Conservation (phyloP, 2,888 invertebrate genomes). For the Caenorhabditis becei region DNA sequence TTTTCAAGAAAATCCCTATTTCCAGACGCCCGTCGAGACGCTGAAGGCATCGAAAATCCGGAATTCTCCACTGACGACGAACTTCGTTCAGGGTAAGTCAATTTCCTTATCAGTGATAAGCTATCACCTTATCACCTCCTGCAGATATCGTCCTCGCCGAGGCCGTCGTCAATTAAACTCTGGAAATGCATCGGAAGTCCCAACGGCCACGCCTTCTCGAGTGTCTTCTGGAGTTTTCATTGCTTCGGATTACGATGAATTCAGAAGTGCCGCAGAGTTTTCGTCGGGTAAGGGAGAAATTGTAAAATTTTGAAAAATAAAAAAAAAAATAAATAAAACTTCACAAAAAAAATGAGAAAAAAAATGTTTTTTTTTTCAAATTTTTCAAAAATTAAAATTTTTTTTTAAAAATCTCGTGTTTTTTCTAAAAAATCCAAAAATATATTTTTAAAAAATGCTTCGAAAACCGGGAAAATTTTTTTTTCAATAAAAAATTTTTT, state of each 20-base stretch:
- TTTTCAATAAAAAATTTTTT: too few species aligned
- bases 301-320: too few species aligned
- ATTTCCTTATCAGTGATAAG: neutral
- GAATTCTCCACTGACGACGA: constrained; percentile 57
- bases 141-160: constrained; percentile 28
- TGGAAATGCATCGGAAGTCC: constrained; percentile 15
- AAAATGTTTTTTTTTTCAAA: too few species aligned
- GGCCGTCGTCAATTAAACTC: constrained; percentile 31
- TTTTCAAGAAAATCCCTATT: too few species aligned
- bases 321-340: too few species aligned
- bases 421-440: too few species aligned
- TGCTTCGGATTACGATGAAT: constrained; percentile 66
- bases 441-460: too few species aligned
- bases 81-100: constrained; percentile 10
- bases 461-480: too few species aligned
- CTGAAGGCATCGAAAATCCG: constrained; percentile 35
- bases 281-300: constrained; percentile 63
- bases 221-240: constrained; percentile 45
- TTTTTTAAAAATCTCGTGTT: too few species aligned
- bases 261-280: constrained; percentile 64
- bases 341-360: too few species aligned
- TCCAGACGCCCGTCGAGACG: constrained; percentile 47
- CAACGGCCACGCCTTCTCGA: constrained; percentile 24
- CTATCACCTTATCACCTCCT: neutral
- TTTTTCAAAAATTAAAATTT: too few species aligned